These are phyloP conservation scores for Lagenorhynchus albirostris DNA, from an alignment of 2,113 vertebrate species.

Conservation along the genomic window DNA sequence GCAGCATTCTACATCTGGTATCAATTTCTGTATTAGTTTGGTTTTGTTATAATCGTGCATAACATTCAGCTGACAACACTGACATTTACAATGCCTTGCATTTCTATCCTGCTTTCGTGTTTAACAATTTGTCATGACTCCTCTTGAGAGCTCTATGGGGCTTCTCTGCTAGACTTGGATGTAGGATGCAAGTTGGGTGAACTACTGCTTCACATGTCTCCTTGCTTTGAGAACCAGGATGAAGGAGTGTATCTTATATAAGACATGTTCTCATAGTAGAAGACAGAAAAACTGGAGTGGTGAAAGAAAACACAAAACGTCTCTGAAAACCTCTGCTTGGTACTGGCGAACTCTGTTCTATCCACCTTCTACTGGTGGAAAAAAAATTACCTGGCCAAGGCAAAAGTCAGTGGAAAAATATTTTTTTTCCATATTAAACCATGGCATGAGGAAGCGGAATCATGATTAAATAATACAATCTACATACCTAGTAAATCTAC, in stretches of 20 bases:
- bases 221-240: background rate
- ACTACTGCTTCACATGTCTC: background rate
- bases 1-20: background rate
- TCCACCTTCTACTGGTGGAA: background rate
- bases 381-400: background rate
- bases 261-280: background rate
- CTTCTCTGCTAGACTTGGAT: background rate
- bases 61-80: background rate
- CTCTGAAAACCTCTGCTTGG: background rate
- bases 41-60: background rate
- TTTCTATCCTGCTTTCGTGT: background rate
- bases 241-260: background rate
- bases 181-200: background rate
- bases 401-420: background rate
- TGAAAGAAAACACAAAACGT: background rate
- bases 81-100: background rate
- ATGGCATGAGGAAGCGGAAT: background rate
- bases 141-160: background rate
- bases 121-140: background rate
- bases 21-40: background rate
- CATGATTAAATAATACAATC: background rate
- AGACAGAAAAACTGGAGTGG: background rate
- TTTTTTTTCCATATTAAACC: background rate
- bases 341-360: background rate
- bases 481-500: background rate